Percentiles rank a stretch among this genome's conserved stretches.
phyloP scores from a whole-genome alignment of 2,888 invertebrate species.

The Tipula vernalis region DNA sequence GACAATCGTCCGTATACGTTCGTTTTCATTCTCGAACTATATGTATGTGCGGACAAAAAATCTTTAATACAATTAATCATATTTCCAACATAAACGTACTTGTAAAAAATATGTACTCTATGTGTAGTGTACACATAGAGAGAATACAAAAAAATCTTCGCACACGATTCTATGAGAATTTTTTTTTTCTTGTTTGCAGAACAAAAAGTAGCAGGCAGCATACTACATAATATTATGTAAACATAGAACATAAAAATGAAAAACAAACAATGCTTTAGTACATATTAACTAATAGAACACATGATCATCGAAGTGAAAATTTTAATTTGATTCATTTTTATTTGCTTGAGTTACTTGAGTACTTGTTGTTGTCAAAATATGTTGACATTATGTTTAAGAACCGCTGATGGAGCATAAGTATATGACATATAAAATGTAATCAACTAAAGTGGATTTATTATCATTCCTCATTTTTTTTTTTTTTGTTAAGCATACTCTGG shows the following conservation, averaged over 20 bases:
- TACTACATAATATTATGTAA: not conserved
- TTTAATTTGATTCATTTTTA: slow-evolving; percentile 4
- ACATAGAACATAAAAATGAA: not conserved
- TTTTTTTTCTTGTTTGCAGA: not conserved
- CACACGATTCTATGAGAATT: not conserved
- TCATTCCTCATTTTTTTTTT: not conserved
- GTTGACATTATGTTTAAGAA: not conserved
- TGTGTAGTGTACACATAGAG: not conserved
- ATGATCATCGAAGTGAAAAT: not conserved
- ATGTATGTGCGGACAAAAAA: not conserved
- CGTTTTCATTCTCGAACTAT: not conserved
- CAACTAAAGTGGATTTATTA: not conserved
- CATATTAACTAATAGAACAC: not conserved
- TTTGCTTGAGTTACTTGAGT: not conserved
- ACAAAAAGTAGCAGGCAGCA: not conserved
- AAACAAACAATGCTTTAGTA: not conserved
- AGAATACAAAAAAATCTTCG: not conserved
- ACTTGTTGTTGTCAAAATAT: not conserved
- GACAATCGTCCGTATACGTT: not conserved
- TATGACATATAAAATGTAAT: not conserved
- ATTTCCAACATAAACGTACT: not conserved
- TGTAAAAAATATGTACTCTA: not conserved
- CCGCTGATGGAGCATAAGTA: not conserved
- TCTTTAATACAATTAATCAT: not conserved
- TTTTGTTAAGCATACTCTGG: not conserved